phyloP scores from a whole-genome alignment of 2,888 invertebrate genomes.

The Yponomeuta evonymella region DNA sequence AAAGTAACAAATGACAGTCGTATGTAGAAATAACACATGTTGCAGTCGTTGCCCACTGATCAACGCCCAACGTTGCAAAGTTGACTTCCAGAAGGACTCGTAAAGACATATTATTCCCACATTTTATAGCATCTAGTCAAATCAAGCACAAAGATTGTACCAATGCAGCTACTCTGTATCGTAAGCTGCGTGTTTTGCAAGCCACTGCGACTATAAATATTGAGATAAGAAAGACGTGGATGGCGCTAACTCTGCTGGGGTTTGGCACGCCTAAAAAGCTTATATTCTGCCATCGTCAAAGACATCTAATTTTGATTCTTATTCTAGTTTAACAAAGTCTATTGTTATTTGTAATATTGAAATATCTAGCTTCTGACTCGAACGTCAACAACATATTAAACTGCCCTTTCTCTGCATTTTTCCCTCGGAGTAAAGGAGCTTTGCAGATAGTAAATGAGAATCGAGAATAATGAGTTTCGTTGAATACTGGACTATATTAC shows the following conservation, averaged over 20 bases:
- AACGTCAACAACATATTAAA: neutral
- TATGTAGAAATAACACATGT: too few species aligned
- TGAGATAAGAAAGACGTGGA: neutral
- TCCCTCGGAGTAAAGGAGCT: neutral
- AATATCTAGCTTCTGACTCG: neutral
- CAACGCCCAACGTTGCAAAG: neutral
- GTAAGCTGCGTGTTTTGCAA: neutral
- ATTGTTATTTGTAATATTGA: neutral
- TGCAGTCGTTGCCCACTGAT: too few species aligned
- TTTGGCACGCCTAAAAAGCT: conserved; percentile 1
- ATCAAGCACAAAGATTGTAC: neutral
- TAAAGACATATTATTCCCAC: neutral
- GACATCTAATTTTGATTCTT: neutral
- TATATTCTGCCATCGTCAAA: neutral
- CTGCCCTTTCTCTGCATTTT: neutral
- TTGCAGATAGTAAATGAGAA: neutral
- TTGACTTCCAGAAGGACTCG: neutral
- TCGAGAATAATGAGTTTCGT: neutral
- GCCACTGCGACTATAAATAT: neutral
- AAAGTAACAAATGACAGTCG: too few species aligned
- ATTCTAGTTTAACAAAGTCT: neutral
- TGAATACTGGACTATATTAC: neutral
- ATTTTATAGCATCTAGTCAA: neutral
- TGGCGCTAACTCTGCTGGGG: neutral
- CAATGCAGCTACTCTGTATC: neutral